A percentile compares a stretch with the other conserved stretches of the same genome.
Evolutionary conservation across 1,140 invertebrate genomes (phyloP).

Genomic region (Drosophila nasuta): DNA sequence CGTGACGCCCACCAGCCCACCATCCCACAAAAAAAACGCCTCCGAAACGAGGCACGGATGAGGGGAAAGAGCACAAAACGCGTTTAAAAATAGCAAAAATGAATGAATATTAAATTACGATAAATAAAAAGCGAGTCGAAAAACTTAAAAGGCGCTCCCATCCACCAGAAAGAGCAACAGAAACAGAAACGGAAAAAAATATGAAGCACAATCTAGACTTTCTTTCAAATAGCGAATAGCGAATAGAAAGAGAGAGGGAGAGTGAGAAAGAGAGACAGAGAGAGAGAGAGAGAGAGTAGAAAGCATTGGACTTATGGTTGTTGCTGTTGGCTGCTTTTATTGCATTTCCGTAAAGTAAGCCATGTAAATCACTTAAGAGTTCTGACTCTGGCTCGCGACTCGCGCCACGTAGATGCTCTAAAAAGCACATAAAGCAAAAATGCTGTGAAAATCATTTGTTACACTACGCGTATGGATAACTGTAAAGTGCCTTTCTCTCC

Average conservation of each 20-base stretch:
- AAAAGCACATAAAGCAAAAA: slow-evolving; percentile 79
- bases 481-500: slow-evolving; percentile 63
- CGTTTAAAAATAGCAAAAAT: slow-evolving; percentile 71
- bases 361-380: slow-evolving; percentile 80
- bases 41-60: not conserved
- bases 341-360: slow-evolving; percentile 74
- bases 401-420: slow-evolving; percentile 52
- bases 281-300: not conserved
- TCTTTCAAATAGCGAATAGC: not conserved
- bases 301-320: slow-evolving; percentile 1
- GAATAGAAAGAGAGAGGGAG: not conserved
- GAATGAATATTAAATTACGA: slow-evolving; percentile 78
- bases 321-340: slow-evolving; percentile 45
- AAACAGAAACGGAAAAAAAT: slow-evolving; percentile 1
- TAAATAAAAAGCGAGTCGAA: slow-evolving; percentile 47
- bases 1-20: not conserved
- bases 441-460: slow-evolving; percentile 80
- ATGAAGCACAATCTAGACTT: slow-evolving; percentile 18
- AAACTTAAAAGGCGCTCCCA: slow-evolving; percentile 29
- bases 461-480: slow-evolving; percentile 81
- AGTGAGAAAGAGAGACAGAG: too few relatives aligned
- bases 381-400: slow-evolving; percentile 39
- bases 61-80: slow-evolving; percentile 14
- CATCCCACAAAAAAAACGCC: too few relatives aligned
- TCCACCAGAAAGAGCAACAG: too few relatives aligned